Base-by-base conservation (phyloP, 1,140 invertebrate species). In the Diabrotica undecimpunctata region DNA sequence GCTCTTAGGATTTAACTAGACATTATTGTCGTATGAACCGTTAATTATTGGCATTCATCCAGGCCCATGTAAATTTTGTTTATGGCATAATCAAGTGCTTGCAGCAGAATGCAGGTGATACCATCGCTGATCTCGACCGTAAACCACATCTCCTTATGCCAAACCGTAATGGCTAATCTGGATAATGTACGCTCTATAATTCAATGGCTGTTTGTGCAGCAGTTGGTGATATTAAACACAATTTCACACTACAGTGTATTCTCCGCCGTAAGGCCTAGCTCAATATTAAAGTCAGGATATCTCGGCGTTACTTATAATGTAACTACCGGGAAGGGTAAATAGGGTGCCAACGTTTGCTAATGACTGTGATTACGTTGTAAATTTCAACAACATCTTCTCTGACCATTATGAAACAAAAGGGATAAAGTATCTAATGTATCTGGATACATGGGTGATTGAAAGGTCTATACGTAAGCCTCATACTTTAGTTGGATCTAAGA, bases 101-200 rank as follows among this genome's bases (percentile, higher is more conserved):
- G n/a, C 8, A 46, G 41, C 41, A n/a, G 41, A 46, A 46, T 46
- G 41, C 41, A 46, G 5, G 41, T 46, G 41, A 46, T 46, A 46
- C 41, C 41, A 46, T 46, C 41, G 8, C 41, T 46, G 41, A 46
- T 46, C 41, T n/a, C 8, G 8, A 46, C n/a, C n/a, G n/a, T 46
- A 46, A 46, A n/a, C 41, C 41, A 46, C 41, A 46, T 46, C 41
- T 46, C 41, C 41, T 46, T 46, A 46, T 10, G 41, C 41, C 41
- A 46, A 46, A 46, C 41, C 41, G n/a, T 46, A 46, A 46, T 46
- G 41, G 41, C 41, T 46, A 46, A 46, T 46, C 8, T 46, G 41
- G 41, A 46, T 46, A 46, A 46, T 46, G 41, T n/a, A 46, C n/a
- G 41, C 41, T n/a, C 41, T 46, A 46, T 46, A 46, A 46, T 46